These are phyloP conservation scores for Heliconius erato DNA, from an alignment of 2,888 invertebrate genomes.

Conservation along the genomic window DNA sequence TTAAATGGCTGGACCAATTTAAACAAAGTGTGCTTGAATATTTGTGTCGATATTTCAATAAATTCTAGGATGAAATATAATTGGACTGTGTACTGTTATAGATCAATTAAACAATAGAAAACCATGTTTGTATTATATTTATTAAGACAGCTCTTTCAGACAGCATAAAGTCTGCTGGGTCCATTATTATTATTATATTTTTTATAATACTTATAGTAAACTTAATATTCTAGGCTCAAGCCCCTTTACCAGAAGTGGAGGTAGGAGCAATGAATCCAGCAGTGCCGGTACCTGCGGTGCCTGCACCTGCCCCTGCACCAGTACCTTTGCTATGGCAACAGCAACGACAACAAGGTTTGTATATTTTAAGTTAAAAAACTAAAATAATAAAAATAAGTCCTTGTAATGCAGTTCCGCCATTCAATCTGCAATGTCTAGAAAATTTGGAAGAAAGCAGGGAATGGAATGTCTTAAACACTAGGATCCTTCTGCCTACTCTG, in stretches of 20 bases:
- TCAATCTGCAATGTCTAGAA: too few species aligned
- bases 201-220: not conserved
- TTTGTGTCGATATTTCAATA: not conserved
- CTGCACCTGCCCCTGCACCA: conserved; percentile 69
- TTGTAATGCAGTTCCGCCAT: not conserved
- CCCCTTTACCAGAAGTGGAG: conserved; percentile 52
- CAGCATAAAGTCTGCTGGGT: not conserved
- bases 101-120: not conserved
- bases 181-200: not conserved
- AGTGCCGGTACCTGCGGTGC: conserved; percentile 53
- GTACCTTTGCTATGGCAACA: conserved; percentile 80
- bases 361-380: not conserved
- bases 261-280: conserved; percentile 52
- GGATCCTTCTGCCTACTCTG: too few species aligned
- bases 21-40: not conserved
- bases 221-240: conserved; percentile 51
- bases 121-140: not conserved
- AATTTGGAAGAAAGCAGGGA: too few species aligned
- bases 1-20: not conserved
- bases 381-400: not conserved
- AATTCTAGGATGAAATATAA: not conserved
- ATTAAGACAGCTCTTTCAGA: not conserved
- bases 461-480: too few species aligned
- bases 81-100: not conserved
- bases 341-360: conserved; percentile 78